Conservation (phyloP, 2,113 vertebrate genomes). For the Podiceps cristatus region DNA sequence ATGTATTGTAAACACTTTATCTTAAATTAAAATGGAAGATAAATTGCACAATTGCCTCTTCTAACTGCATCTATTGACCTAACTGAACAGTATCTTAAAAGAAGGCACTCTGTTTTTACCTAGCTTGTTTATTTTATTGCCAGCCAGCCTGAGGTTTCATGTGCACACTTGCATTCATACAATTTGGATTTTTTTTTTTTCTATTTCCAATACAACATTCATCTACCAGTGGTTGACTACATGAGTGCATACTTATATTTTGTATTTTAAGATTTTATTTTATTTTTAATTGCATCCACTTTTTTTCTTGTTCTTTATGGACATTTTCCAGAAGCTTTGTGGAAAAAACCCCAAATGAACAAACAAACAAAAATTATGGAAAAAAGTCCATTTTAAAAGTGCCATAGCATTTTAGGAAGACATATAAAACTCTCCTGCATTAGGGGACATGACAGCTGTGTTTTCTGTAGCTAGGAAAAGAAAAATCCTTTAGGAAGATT, state of each 20-base stretch:
- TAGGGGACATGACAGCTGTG: accelerated
- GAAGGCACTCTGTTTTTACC: neutral
- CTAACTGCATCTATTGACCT: neutral
- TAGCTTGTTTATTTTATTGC: neutral
- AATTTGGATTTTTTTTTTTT: neutral
- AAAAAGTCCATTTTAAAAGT: neutral
- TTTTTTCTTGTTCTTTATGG: neutral
- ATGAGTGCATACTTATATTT: neutral
- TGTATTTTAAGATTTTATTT: neutral
- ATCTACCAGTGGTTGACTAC: neutral
- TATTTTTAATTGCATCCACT: neutral
- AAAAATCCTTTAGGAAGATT: neutral
- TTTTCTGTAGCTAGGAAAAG: neutral
- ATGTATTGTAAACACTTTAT: neutral
- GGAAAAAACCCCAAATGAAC: neutral
- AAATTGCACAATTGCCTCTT: neutral
- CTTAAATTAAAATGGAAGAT: slow-evolving; percentile 18
- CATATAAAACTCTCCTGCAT: neutral
- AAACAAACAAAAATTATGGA: neutral
- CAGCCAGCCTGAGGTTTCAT: neutral
- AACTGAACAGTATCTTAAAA: neutral
- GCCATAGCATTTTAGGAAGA: neutral
- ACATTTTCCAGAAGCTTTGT: neutral
- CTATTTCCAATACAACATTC: neutral
- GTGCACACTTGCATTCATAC: neutral